Evolutionary conservation across 2,113 vertebrate genomes (phyloP).

Genomic region (Phylloscopus trochilus): DNA sequence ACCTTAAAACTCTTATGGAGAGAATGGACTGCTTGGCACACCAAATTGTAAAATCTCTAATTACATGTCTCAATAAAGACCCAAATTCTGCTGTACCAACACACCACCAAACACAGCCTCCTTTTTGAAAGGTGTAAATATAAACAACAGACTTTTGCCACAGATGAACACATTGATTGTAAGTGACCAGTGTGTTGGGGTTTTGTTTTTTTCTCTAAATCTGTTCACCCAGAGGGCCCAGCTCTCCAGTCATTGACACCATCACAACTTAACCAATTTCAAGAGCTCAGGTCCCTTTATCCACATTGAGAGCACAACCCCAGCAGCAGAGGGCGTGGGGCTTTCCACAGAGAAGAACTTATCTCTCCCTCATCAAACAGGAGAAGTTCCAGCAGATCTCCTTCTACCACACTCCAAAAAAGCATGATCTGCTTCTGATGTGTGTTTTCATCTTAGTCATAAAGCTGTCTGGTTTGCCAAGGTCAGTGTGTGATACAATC

Average conservation of each 20-base stretch:
- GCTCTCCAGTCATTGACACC: neutral
- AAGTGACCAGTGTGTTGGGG: neutral
- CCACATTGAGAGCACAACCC: neutral
- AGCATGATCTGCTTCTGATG: neutral
- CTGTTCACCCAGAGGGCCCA: neutral
- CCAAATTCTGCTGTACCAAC: conserved; percentile 26
- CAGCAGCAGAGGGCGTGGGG: rapidly evolving
- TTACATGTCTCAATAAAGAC: neutral
- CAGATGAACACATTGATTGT: neutral
- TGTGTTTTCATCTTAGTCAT: neutral
- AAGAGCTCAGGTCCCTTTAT: neutral
- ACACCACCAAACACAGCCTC: neutral
- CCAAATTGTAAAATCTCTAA: conserved; percentile 2
- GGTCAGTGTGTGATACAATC: neutral
- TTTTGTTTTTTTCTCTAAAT: neutral
- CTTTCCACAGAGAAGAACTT: neutral
- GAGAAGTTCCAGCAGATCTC: neutral
- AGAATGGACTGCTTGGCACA: neutral
- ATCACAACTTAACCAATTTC: neutral
- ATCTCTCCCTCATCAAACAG: neutral
- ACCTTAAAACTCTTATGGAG: neutral
- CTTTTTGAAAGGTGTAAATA: conserved; percentile 15
- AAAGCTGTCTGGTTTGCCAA: neutral
- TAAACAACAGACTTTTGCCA: conserved; percentile 23
- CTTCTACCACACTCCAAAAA: neutral